phyloP scores from a whole-genome alignment of 2,888 invertebrate species.

The Vandiemenella viatica region DNA sequence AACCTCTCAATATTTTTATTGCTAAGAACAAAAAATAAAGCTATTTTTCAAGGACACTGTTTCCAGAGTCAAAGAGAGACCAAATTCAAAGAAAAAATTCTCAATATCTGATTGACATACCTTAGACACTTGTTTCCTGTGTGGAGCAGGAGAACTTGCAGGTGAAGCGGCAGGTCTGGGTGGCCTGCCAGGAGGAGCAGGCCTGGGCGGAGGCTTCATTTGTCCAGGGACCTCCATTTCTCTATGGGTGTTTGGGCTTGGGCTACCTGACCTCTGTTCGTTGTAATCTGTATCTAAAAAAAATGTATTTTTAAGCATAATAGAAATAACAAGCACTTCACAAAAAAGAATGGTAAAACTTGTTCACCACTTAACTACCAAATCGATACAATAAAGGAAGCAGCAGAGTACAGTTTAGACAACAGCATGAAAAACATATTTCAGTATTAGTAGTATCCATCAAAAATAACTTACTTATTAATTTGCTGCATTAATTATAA shows the following conservation, averaged over 20 bases:
- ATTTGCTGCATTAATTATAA: too few relatives aligned
- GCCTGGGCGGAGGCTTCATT: constrained; percentile 17
- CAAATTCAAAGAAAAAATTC: neutral
- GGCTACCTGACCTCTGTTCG: too few relatives aligned
- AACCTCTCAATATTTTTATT: too few relatives aligned
- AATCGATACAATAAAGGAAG: neutral
- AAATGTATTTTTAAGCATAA: neutral
- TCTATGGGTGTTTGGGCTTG: neutral
- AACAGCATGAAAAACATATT: too few relatives aligned
- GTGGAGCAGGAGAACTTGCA: constrained; percentile 13
- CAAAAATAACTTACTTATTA: too few relatives aligned
- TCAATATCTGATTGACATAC: constrained; percentile 6
- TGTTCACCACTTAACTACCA: neutral
- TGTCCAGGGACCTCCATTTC: constrained; percentile 4
- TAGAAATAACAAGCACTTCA: neutral
- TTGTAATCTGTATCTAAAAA: constrained; percentile 3
- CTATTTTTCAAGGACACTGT: neutral
- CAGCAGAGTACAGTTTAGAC: too few relatives aligned
- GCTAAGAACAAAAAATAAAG: too few relatives aligned
- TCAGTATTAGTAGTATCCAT: too few relatives aligned
- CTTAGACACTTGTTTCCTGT: constrained; percentile 15
- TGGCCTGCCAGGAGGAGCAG: constrained; percentile 35
- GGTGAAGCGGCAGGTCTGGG: constrained; percentile 38
- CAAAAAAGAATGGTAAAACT: neutral
- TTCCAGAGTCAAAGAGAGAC: neutral